Base-by-base conservation (phyloP, 2,797 vertebrate genomes). In the Prionace glauca region DNA sequence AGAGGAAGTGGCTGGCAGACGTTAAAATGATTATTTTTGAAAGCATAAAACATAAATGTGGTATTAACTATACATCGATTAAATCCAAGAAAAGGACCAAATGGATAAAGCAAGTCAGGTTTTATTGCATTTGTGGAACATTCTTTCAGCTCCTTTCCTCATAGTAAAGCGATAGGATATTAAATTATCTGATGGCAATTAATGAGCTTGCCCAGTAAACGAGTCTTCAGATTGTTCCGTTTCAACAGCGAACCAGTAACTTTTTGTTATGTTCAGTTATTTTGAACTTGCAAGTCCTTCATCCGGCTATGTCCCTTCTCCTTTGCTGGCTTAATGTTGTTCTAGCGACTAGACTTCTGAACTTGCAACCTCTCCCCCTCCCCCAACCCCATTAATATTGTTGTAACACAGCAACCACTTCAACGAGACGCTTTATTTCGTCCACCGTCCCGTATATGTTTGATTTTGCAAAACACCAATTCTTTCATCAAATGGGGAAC, bases 401-500 rank as follows among this genome's bases (percentile, higher is more conserved):
- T 74, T 60, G 41, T 56, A 32, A 14, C 45, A 26, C 74, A n/a
- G 45, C 16, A 72, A 94, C 1, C 29, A 32, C 45, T 72, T 29
- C 29, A 50, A 77, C 26, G 8, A 95, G 45, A 77, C 41, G 36
- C 41, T 20, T 84, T 24, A 45, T 84, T 24, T 92, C 65, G 8
- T 41, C 65, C 65, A 24, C 10, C 20, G 36, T 69, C 90, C 69
- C n/a, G 20, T 84, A 24, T 45, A 24, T 24, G 36, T 41, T 92
- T 24, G 22, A 69, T 20, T 60, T 32, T 67, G 24, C 26, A 62
- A 69, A 69, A 3, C 87, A n/a, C 16, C 20, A 84, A 7, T 22
- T 0, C n/a, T 20, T 67, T 69, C 22, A 29, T 96, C 96, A 96
- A 26, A 88, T 65, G 65, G 92, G 96, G 95, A 96, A 96, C 92